Base-by-base conservation (phyloP, 2,888 invertebrate genomes). In the Ormyrus pomaceus region DNA sequence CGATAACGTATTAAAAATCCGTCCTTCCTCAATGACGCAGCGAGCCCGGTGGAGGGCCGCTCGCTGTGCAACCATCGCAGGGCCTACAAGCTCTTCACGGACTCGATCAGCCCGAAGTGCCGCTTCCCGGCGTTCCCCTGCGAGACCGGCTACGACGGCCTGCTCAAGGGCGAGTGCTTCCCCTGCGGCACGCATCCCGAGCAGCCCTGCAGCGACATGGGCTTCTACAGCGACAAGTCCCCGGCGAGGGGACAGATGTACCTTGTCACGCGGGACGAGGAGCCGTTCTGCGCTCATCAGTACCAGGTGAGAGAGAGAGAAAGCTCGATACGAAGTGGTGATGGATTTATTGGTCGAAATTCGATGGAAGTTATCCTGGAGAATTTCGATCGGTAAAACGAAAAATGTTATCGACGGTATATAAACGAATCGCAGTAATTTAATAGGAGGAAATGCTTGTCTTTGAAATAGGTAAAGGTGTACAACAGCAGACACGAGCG, bases 221-320 rank as follows among this genome's bases (percentile, higher is more conserved):
- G 98, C 0, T 98, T 97, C 91, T 97, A 97, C 90, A 96, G 98
- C 0, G 96, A 98, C 89, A 92, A 95, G 68, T 96, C 96, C 0
- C 93, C 94, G 5, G 97, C 96, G 0, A 92, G 96, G 50, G 98
- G 98, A 0, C 95, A 96, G 85, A 92, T 98, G n/a, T 98, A 96
- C 88, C 92, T 98, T 66, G 93, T 97, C 5, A 98, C 98, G 0
- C 93, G 97, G 82, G 96, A 97, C 83, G 96, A 96, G 87, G 96
- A 97, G 89, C 98, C 98, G 0, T 98, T 97, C 90, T 98, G 98
- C 91, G 97, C 97, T 0, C 96, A 97, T 91, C 97, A 98, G 88
- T 97, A 96, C 88, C 88, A 87, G 76, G 86, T 86, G 3, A 48
- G 68, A 19, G 19, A 19, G 19, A 19, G 2, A 19, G 19, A 19